A percentile compares a stretch with the other conserved stretches of the same genome.
Conservation (phyloP, 2,888 invertebrate species). For the Rhagonycha fulva region DNA sequence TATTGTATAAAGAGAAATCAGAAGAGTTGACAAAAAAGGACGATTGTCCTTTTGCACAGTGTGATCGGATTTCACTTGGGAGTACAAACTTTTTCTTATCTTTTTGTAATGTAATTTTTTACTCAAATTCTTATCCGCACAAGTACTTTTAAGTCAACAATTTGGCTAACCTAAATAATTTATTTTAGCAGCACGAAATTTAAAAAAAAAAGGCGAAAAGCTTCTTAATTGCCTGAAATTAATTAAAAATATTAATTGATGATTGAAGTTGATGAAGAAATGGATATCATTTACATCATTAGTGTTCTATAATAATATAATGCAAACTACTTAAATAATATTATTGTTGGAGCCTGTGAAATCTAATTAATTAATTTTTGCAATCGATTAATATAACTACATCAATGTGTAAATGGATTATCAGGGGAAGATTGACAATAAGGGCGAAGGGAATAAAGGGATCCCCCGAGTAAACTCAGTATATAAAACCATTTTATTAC, state of each 20-base stretch:
- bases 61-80: constrained; percentile 6
- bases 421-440: background rate
- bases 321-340: background rate
- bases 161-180: background rate
- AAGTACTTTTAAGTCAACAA: background rate
- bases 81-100: constrained; percentile 5
- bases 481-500: too few species aligned
- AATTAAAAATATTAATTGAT: background rate
- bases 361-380: background rate
- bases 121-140: background rate
- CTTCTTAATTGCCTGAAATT: background rate
- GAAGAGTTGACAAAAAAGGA: constrained; percentile 9
- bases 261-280: background rate
- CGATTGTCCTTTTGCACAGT: background rate
- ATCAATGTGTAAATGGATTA: background rate
- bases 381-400: background rate
- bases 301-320: background rate
- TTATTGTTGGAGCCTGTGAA: background rate
- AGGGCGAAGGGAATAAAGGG: background rate
- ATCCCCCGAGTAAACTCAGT: too few species aligned
- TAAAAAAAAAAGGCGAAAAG: background rate
- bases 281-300: background rate
- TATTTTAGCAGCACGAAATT: background rate
- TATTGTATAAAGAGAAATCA: constrained; percentile 10
- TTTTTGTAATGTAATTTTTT: constrained; percentile 8